Conservation (phyloP, 2,888 invertebrate genomes). For the Odontomyia ornata region DNA sequence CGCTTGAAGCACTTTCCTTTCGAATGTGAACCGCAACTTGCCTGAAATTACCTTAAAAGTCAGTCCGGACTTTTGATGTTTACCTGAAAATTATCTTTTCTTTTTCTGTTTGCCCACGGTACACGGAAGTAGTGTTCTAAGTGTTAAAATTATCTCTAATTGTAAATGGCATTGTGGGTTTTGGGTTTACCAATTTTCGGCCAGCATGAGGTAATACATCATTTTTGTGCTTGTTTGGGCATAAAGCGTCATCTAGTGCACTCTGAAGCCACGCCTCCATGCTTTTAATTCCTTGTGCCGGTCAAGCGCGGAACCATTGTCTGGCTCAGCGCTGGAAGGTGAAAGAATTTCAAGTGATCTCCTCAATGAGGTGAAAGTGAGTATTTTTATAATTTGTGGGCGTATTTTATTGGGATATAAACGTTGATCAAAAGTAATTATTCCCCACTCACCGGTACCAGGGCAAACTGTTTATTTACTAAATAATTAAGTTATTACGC, state of each 20-base stretch:
- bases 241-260: background rate
- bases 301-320: too few relatives aligned
- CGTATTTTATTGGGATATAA: background rate
- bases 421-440: background rate
- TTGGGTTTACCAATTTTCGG: slow-evolving; percentile 20
- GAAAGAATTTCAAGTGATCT: background rate
- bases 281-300: too few relatives aligned
- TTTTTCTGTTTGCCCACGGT: background rate
- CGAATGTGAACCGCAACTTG: background rate
- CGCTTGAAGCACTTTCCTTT: background rate
- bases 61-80: background rate
- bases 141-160: slow-evolving; percentile 11
- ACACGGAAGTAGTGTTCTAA: slow-evolving; percentile 19
- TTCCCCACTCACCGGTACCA: background rate
- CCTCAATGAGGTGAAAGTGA: background rate
- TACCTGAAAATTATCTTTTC: background rate
- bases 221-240: slow-evolving; percentile 10
- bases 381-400: slow-evolving; percentile 14
- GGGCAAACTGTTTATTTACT: slow-evolving; percentile 7
- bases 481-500: background rate
- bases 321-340: background rate
- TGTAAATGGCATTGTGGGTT: background rate
- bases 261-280: too few relatives aligned
- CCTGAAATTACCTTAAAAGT: too few relatives aligned
- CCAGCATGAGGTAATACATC: slow-evolving; percentile 7